Evolutionary conservation across 2,113 vertebrate species (phyloP).

Genomic region (Amblyornis subalaris): DNA sequence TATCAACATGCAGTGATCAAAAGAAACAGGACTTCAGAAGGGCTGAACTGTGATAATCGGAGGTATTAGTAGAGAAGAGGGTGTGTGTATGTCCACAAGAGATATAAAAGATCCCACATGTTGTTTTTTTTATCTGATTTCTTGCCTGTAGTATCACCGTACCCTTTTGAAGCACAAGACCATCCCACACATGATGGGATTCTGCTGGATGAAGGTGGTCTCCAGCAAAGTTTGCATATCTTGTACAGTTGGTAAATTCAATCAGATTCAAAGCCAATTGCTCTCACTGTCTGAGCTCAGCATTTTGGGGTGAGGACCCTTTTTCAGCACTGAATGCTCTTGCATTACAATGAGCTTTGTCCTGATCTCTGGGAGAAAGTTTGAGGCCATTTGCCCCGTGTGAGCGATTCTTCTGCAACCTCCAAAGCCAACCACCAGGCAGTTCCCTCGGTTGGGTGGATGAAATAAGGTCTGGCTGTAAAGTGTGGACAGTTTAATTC

Average conservation of each 20-base stretch:
- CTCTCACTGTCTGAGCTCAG: neutral
- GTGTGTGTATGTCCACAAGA: neutral
- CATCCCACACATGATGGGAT: neutral
- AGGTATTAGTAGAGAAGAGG: neutral
- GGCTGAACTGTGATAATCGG: neutral
- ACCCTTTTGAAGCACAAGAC: neutral
- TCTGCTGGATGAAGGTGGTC: neutral
- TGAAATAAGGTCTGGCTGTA: neutral
- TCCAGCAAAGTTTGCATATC: neutral
- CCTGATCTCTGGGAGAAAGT: neutral
- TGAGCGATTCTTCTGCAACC: neutral
- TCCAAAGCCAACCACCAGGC: neutral
- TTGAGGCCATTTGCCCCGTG: neutral
- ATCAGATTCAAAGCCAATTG: neutral
- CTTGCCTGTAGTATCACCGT: neutral
- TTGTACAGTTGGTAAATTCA: neutral
- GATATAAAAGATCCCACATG: neutral
- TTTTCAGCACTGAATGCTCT: neutral
- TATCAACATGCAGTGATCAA: neutral
- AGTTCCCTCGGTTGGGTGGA: neutral
- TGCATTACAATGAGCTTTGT: neutral
- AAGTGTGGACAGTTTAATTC: neutral
- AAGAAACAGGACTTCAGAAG: neutral
- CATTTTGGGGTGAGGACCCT: neutral
- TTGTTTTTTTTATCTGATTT: neutral